Conservation (phyloP, 2,113 vertebrate genomes). For the Murina feae region DNA sequence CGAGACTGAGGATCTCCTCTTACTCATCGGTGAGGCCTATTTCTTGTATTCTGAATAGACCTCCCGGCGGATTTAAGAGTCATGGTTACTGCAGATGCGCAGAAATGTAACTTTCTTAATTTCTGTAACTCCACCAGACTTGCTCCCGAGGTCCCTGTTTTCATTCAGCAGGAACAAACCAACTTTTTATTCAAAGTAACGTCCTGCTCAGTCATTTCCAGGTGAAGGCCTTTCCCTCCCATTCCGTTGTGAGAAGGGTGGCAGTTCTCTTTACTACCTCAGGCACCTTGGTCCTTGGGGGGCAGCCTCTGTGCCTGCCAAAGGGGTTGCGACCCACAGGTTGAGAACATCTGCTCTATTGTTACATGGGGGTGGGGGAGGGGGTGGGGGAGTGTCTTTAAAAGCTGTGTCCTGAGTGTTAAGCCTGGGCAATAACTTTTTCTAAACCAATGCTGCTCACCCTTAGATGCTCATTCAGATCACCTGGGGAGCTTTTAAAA, state of each 20-base stretch:
- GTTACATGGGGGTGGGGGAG: not conserved
- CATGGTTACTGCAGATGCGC: not conserved
- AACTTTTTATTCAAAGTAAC: not conserved
- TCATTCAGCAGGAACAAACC: slow-evolving; percentile 15
- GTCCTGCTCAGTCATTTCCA: not conserved
- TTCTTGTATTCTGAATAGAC: slow-evolving; percentile 36
- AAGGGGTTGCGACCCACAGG: too few relatives aligned
- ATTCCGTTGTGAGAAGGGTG: not conserved
- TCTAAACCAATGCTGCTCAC: not conserved
- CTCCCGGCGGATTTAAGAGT: slow-evolving; percentile 31
- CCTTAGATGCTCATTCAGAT: not conserved
- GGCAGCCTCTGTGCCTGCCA: too few relatives aligned
- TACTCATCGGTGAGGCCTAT: not conserved
- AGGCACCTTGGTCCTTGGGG: not conserved
- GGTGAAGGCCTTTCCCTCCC: not conserved
- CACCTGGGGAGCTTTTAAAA: not conserved
- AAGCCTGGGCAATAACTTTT: not conserved
- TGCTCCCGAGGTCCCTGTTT: not conserved
- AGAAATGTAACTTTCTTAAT: slow-evolving; percentile 30
- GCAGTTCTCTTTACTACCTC: not conserved
- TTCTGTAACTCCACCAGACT: not conserved
- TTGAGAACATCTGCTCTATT: too few relatives aligned
- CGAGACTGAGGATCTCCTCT: not conserved
- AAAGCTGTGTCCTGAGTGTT: not conserved
- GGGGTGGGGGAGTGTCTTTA: not conserved